phyloP scores from a whole-genome alignment of 2,888 invertebrate genomes.

The Escarpia spicata region DNA sequence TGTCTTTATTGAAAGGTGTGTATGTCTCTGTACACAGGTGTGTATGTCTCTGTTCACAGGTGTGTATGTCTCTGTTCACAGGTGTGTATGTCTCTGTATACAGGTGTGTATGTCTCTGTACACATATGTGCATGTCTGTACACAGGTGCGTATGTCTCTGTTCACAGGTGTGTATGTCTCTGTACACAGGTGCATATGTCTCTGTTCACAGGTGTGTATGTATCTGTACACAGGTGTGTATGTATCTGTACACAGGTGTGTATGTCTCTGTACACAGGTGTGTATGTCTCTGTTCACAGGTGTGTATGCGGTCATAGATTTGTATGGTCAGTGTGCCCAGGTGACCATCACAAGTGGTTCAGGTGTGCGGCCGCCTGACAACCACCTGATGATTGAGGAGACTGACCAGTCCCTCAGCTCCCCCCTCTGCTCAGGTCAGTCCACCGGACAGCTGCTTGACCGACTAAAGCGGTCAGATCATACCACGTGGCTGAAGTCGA shows the following conservation, averaged over 20 bases:
- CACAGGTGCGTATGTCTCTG: background rate
- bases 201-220: background rate
- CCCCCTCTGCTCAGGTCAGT: conserved; percentile 34
- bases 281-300: background rate
- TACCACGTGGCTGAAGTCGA: background rate
- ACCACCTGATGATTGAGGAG: conserved; percentile 31
- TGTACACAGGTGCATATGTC: background rate
- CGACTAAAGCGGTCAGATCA: background rate
- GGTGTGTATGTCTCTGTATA: background rate
- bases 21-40: background rate
- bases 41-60: background rate
- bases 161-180: background rate
- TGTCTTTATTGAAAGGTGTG: background rate
- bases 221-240: background rate
- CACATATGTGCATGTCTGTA: background rate
- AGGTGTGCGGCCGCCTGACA: conserved; percentile 45
- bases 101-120: background rate
- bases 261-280: background rate
- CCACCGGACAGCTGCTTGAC: background rate
- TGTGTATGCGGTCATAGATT: conserved; percentile 92
- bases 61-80: background rate
- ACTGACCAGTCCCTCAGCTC: conserved; percentile 37
- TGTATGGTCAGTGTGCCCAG: conserved; percentile 94
- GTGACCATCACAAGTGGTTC: conserved; percentile 76
- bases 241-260: background rate